phyloP scores from a whole-genome alignment of 2,888 invertebrate genomes.

The Nephrotoma flavescens region DNA sequence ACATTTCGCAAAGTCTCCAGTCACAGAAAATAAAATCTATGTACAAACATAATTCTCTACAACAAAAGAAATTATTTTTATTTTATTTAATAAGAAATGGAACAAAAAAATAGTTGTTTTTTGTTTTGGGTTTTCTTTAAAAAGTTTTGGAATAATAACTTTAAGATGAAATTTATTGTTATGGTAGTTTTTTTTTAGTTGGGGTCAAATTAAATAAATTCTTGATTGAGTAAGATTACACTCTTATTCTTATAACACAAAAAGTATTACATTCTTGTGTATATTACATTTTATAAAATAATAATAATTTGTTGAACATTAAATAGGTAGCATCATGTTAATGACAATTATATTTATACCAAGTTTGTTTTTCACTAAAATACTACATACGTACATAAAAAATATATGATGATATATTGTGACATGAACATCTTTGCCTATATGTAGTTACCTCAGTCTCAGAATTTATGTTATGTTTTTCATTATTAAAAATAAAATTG shows the following conservation, averaged over 20 bases:
- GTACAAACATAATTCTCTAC: not conserved
- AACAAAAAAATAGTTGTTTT: not conserved
- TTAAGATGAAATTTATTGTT: not conserved
- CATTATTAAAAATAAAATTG: conserved; percentile 2
- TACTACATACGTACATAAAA: too few species aligned
- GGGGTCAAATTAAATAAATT: not conserved
- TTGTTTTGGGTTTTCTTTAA: not conserved
- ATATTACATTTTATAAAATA: not conserved
- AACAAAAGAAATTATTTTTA: not conserved
- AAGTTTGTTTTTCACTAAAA: not conserved
- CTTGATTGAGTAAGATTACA: not conserved
- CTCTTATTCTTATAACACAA: not conserved
- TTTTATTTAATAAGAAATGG: not conserved
- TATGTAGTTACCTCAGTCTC: not conserved
- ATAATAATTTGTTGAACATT: not conserved
- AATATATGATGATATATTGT: not conserved
- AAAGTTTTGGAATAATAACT: not conserved
- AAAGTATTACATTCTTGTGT: not conserved
- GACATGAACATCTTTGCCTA: not conserved
- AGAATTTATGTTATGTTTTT: not conserved
- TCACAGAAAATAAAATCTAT: not conserved
- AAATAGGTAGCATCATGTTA: not conserved
- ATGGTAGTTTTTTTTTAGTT: not conserved
- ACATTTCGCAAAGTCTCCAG: not conserved
- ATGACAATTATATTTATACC: not conserved